A percentile compares a stretch with the other conserved stretches of the same genome.
Conservation (phyloP, 2,797 vertebrate species). For the Semotilus atromaculatus region DNA sequence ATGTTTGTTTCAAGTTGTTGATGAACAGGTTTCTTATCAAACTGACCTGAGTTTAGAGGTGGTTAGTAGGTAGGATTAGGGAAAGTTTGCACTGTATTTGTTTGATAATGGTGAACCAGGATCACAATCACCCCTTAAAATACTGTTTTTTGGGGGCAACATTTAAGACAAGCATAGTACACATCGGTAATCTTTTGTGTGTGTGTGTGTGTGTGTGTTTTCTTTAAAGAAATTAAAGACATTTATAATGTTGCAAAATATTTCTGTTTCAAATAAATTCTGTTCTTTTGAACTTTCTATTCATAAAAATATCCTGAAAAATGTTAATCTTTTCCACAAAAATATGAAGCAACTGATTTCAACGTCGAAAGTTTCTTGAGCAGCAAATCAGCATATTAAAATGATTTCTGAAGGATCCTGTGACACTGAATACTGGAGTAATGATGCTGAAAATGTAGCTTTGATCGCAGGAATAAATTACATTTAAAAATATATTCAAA, state of each 20-base stretch:
- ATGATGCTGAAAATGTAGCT: neutral
- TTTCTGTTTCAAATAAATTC: too few relatives aligned
- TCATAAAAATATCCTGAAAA: too few relatives aligned
- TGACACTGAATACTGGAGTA: neutral
- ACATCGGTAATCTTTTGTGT: too few relatives aligned
- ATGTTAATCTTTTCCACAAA: too few relatives aligned
- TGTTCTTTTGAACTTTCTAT: too few relatives aligned
- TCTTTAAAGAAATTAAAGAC: neutral
- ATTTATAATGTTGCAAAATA: neutral
- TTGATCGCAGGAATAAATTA: neutral
- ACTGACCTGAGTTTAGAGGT: neutral
- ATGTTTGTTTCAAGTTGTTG: too few relatives aligned
- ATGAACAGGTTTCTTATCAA: neutral
- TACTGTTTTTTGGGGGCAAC: too few relatives aligned
- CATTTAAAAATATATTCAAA: neutral
- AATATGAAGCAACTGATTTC: too few relatives aligned
- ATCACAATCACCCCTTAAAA: neutral
- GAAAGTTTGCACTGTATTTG: neutral
- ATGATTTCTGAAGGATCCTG: neutral
- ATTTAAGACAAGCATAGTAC: too few relatives aligned
- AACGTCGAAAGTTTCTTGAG: neutral
- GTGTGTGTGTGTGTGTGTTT: too few relatives aligned
- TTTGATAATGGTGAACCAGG: neutral
- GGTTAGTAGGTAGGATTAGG: neutral
- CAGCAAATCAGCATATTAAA: neutral